Evolutionary conservation across 2,113 vertebrate genomes (phyloP).

Genomic region (Callocephalon fimbriatum): DNA sequence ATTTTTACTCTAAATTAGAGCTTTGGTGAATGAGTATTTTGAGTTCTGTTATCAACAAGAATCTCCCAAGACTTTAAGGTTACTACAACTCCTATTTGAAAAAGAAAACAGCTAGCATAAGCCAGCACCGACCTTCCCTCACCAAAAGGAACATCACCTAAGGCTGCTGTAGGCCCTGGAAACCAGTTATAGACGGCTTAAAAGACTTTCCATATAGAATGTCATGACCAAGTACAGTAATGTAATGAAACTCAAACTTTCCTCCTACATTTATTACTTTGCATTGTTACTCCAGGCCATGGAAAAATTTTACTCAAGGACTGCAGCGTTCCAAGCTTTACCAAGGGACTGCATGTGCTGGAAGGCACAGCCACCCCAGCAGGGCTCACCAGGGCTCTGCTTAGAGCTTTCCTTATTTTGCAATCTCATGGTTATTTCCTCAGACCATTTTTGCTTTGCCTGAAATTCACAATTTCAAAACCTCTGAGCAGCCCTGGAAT

Average conservation of each 20-base stretch:
- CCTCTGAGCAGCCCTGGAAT: background rate
- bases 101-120: background rate
- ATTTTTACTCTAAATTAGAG: no score
- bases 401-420: background rate
- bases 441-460: background rate
- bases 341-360: accelerated
- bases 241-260: accelerated
- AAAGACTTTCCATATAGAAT: background rate
- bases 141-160: no score
- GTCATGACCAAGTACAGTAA: background rate
- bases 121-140: background rate
- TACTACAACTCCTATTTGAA: background rate
- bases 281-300: accelerated
- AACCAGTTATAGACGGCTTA: no score
- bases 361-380: accelerated
- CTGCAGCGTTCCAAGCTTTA: background rate
- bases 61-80: no score
- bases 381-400: background rate
- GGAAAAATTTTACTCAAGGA: background rate
- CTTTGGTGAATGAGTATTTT: no score
- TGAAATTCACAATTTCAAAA: background rate
- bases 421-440: background rate
- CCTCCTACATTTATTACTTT: background rate
- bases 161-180: no score
- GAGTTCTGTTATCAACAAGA: no score